Evolutionary conservation across 2,888 invertebrate species (phyloP).

Genomic region (Silvanus unidentatus): DNA sequence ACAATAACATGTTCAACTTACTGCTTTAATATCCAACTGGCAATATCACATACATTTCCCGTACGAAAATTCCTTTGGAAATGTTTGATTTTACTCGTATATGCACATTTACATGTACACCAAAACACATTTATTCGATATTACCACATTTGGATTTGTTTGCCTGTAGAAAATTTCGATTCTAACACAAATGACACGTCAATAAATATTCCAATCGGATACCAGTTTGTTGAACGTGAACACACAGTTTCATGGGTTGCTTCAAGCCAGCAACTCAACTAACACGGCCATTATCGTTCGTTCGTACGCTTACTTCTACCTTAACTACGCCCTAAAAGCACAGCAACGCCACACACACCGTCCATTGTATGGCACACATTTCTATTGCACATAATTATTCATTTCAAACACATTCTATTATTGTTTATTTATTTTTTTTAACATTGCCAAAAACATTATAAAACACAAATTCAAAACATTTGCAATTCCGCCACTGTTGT

Average conservation of each 20-base stretch:
- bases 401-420: conserved; percentile 6
- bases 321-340: conserved; percentile 31
- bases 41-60: neutral
- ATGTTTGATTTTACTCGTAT: too few relatives aligned
- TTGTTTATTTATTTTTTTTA: neutral
- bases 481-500: conserved; percentile 38
- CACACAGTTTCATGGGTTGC: conserved; percentile 41
- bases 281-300: conserved; percentile 39
- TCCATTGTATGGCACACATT: neutral
- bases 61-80: too few relatives aligned
- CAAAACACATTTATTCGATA: too few relatives aligned
- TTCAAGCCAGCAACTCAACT: conserved; percentile 47
- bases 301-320: conserved; percentile 33
- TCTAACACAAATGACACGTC: conserved; percentile 20
- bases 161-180: too few relatives aligned
- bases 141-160: too few relatives aligned
- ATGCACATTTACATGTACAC: too few relatives aligned
- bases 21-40: neutral
- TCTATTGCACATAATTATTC: neutral
- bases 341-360: conserved; percentile 10
- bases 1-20: too few relatives aligned
- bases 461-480: conserved; percentile 40
- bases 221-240: conserved; percentile 23
- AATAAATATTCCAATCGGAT: conserved; percentile 19
- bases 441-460: conserved; percentile 11